phyloP scores from a whole-genome alignment of 2,113 vertebrate genomes.

The Mesitornis unicolor region DNA sequence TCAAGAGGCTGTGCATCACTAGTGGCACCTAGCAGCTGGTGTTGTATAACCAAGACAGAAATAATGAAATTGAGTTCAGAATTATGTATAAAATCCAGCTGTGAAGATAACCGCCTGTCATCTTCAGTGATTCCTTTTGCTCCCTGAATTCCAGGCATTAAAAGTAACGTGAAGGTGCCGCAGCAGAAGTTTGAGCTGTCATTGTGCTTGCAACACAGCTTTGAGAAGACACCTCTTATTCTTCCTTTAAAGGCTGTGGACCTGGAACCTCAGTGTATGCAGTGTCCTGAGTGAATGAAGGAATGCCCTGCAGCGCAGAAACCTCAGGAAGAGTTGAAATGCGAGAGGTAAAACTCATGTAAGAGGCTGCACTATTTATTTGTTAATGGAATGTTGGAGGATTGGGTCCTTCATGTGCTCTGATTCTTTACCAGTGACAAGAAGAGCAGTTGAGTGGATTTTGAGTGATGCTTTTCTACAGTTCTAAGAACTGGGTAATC shows the following conservation, averaged over 20 bases:
- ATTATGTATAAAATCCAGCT: neutral
- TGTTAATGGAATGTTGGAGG: neutral
- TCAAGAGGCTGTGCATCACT: neutral
- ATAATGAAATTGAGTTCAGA: neutral
- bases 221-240: neutral
- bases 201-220: neutral
- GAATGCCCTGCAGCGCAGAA: neutral
- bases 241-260: neutral
- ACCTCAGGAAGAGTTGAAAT: neutral
- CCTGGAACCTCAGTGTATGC: neutral
- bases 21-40: neutral
- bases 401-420: fast-evolving
- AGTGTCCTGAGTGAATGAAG: neutral
- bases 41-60: neutral
- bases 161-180: neutral
- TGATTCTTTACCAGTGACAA: neutral
- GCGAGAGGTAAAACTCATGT: neutral
- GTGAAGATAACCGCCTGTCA: neutral
- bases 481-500: neutral
- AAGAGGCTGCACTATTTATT: neutral
- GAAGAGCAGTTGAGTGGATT: neutral
- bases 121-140: neutral
- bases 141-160: neutral
- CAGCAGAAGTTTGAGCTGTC: neutral
- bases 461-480: neutral